Evolutionary conservation across 2,113 vertebrate genomes (phyloP).

Genomic region (Mormyrus lacerda): DNA sequence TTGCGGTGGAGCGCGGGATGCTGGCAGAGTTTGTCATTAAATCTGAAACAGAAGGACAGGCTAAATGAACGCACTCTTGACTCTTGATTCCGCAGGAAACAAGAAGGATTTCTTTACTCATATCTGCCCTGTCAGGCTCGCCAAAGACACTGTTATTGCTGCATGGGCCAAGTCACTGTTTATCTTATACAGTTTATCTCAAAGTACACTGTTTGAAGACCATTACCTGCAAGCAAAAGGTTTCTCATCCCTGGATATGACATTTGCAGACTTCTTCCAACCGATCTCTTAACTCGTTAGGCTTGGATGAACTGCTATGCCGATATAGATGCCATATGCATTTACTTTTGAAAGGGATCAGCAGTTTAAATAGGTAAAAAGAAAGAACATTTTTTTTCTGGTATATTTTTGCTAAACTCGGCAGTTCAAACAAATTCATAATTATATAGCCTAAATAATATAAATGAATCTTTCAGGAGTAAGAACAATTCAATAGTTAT

Average conservation of each 20-base stretch:
- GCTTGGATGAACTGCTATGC: background rate
- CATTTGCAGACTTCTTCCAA: background rate
- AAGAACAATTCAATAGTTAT: background rate
- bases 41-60: background rate
- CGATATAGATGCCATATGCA: background rate
- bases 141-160: background rate
- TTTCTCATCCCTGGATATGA: background rate
- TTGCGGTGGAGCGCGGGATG: background rate
- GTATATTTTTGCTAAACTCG: background rate
- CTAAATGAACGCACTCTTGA: background rate
- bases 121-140: background rate
- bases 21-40: background rate
- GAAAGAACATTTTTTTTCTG: background rate
- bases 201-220: background rate
- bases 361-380: background rate
- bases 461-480: background rate
- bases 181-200: background rate
- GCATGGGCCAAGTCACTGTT: background rate
- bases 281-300: background rate
- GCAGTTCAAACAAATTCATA: background rate
- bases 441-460: background rate
- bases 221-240: background rate
- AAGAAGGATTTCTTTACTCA: too few species aligned
- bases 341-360: background rate
- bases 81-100: background rate